Evolutionary conservation across 2,113 vertebrate genomes (phyloP).

Genomic region (Cyrtonyx montezumae): DNA sequence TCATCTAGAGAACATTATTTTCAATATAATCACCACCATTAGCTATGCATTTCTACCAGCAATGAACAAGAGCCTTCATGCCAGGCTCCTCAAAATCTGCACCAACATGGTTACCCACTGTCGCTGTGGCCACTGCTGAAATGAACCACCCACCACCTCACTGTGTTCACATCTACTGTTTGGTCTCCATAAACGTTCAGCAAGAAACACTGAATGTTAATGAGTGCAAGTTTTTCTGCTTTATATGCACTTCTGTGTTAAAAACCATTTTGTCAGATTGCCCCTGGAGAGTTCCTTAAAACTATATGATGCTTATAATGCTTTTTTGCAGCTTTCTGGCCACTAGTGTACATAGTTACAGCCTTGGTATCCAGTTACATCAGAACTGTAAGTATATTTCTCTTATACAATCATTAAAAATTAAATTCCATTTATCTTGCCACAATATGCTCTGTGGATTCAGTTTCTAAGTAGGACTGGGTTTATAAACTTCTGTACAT

Average conservation of each 20-base stretch:
- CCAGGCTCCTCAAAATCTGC: neutral
- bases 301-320: neutral
- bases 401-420: neutral
- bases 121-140: neutral
- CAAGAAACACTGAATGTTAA: too few relatives aligned
- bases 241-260: neutral
- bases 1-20: neutral
- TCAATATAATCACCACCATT: neutral
- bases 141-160: too few relatives aligned
- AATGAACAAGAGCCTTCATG: neutral
- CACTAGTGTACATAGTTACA: fast-evolving
- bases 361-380: neutral
- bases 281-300: neutral
- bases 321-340: neutral
- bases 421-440: neutral
- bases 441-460: neutral
- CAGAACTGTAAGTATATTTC: neutral
- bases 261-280: neutral
- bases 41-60: neutral
- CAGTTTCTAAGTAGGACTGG: neutral
- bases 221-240: too few relatives aligned
- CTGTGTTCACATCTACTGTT: too few relatives aligned
- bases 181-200: too few relatives aligned
- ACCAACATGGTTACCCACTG: neutral
- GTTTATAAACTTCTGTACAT: neutral